Evolutionary conservation across 2,113 vertebrate genomes (phyloP).

Genomic region (Vulpes ferrilata): DNA sequence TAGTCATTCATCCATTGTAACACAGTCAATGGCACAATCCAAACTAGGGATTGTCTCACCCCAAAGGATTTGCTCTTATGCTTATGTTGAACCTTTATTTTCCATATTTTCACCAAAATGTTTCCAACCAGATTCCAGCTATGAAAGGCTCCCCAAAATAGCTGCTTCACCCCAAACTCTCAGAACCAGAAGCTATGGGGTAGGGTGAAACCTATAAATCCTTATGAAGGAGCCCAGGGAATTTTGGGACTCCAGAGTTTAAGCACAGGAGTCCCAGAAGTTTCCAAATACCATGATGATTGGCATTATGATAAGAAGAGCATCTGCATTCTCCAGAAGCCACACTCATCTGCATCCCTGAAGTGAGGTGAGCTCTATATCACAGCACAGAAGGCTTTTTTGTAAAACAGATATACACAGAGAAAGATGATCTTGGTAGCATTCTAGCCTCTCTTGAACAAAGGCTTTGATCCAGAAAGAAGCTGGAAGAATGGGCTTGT

Average conservation of each 20-base stretch:
- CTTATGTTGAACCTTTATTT: not conserved
- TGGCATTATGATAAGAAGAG: not conserved
- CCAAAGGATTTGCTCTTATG: not conserved
- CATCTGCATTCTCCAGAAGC: not conserved
- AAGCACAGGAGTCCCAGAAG: not conserved
- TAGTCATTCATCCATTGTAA: not conserved
- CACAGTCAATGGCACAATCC: not conserved
- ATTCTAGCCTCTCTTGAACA: not conserved
- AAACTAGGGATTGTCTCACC: not conserved
- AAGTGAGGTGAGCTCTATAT: not conserved
- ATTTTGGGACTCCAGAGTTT: not conserved
- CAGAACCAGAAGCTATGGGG: not conserved
- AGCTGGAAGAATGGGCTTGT: not conserved
- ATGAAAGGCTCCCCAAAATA: not conserved
- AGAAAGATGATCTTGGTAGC: not conserved
- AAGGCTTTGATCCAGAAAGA: not conserved
- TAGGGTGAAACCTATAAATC: not conserved
- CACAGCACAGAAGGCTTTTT: not conserved
- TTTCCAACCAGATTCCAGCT: not conserved
- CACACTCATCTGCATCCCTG: not conserved
- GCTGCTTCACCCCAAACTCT: not conserved
- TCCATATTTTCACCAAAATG: not conserved
- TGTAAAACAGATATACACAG: not conserved
- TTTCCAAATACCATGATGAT: not conserved
- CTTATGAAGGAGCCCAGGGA: not conserved